These are phyloP conservation scores for Patagioenas fasciata DNA, from an alignment of 2,113 vertebrate species.

Conservation along the genomic window DNA sequence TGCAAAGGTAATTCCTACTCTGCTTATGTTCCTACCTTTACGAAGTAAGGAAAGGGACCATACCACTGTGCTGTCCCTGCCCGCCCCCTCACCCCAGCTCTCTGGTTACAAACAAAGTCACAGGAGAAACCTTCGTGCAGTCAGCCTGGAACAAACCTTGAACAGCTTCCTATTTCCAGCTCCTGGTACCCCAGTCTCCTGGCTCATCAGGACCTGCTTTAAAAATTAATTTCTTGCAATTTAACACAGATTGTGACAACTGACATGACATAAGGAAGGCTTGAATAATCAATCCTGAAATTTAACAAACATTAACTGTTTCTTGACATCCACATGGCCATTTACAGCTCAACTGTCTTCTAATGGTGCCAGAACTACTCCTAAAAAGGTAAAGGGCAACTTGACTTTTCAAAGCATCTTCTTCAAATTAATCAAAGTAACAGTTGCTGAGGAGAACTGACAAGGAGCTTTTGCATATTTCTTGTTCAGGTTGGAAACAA, in stretches of 20 bases:
- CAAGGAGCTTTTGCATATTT: background rate
- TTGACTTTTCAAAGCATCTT: background rate
- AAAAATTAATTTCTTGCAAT: background rate
- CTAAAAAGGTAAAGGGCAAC: background rate
- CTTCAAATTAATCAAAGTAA: background rate
- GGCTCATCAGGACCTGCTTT: background rate
- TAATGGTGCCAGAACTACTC: background rate
- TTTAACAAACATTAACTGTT: background rate
- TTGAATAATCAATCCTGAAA: background rate
- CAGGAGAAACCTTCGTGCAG: background rate
- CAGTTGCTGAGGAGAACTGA: background rate
- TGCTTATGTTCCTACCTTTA: background rate
- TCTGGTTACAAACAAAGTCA: background rate
- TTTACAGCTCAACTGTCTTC: background rate
- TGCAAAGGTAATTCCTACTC: slow-evolving; percentile 11
- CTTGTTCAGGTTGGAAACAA: background rate
- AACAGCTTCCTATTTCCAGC: background rate
- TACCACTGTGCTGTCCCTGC: background rate
- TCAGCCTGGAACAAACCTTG: background rate
- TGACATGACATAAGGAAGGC: background rate
- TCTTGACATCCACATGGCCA: background rate
- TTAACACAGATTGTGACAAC: background rate
- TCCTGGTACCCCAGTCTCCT: background rate
- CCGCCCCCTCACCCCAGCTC: background rate
- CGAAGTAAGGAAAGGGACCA: background rate